Base-by-base conservation (phyloP, 2,888 invertebrate genomes). In the Alentia gelatinosa region DNA sequence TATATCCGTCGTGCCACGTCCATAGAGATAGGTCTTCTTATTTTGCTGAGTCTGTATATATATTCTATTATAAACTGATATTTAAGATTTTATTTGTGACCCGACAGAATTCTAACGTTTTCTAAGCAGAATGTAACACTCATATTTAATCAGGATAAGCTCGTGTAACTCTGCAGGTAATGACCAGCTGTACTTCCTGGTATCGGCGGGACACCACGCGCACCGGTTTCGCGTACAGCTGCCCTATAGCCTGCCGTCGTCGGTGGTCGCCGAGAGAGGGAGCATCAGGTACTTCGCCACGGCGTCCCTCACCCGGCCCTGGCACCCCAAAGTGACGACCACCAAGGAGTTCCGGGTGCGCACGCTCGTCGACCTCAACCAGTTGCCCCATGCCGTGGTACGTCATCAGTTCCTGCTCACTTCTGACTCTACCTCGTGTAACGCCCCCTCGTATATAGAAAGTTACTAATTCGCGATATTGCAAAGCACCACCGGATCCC, bases 241-340 rank as follows among this genome's bases (percentile, higher is more conserved):
- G 40, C 91, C 91, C 40, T 86, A 84, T 86, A 86, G 74, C 50
- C 63, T 91, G 63, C 91, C 91, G 26, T 91, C 91, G 30, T 47
- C 84, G 23, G 26, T 90, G 42, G 50, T 40, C 30, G 90, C 74
- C 19, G 40, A 56, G 7, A 89, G 89, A 37, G 91, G 91, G 9
- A 63, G 40, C 33, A 90, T 91, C 86, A 40, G 90, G 88, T 91
- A 91, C 88, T 74, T 40, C 37, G 91, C 90, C 68, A 91, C 47
- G 63, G 90, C 90, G 35, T 63, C 42, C 68, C 30, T 91, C 42
- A 90, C 39, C 30, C 84, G 91, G 23, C 91, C 91, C 37, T 91
- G 90, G 90, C 68, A 83, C 26, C 86, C 68, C 37, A 40, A 39
- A 15, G 86, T 40, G 68, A 84, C 56, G 42, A 90, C 86, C 7